Evolutionary conservation across 1,140 invertebrate genomes (phyloP), one percentile per base, ranked within the genome.

Genomic region (Chionoecetes opilio): DNA sequence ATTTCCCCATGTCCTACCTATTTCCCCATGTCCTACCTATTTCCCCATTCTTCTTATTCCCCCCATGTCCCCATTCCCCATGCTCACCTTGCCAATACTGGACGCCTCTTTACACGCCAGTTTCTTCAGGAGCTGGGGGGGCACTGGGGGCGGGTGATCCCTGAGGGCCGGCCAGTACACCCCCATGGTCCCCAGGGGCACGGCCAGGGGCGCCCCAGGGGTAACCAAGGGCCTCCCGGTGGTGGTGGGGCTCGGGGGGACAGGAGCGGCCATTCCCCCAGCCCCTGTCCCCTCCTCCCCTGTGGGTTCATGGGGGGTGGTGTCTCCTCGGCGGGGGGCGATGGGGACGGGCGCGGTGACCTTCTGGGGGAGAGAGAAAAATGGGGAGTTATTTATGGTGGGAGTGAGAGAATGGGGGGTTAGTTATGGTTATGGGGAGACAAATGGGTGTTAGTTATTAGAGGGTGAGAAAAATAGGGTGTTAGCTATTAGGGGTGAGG

Each of bases 81-180:
- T 21, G 17, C 94, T 85, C 46, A 96, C 96, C 96, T 96, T 96
- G 46, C 96, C 96, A 1, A 96, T 95, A 63, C 93, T 96, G 31
- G 90, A 91, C 14, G 94, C 91, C 46, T 96, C 96, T 92, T 95
- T 96, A 31, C 96, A 95, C 0, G 96, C 95, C 26, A 96, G 88
- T 87, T 96, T 96, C 95, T 95, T 96, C 26, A 96, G 93, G 46
- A 96, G 92, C 84, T 96, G 96, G 9, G 94, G 96, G 0, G 96
- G 96, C n/a, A 96, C 93, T 6, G 96, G 96, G 5, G 96, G 96
- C 46, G 96, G 96, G 75, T 96, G 94, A 31, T 96, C 96, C 87
- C 95, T 95, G 0, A 96, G 92, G 84, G 96, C 96, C 11, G 95
- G 95, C 93, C 95, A 95, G 96, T 95, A 96, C 32, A 93, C 91